These are phyloP conservation scores for Pediacus dermestoides DNA, from an alignment of 2,888 invertebrate species.

Conservation along the genomic window DNA sequence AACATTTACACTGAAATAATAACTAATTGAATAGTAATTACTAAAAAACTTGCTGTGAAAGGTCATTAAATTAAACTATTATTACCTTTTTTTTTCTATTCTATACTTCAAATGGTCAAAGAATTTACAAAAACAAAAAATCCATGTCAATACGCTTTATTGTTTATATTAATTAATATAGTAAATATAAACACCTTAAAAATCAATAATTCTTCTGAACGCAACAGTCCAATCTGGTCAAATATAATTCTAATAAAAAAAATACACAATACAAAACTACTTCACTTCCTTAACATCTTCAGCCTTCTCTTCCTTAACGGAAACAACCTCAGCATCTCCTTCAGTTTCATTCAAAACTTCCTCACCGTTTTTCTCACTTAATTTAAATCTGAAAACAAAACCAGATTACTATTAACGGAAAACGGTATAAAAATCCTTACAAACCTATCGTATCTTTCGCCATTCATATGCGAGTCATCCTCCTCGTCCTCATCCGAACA, in stretches of 20 bases:
- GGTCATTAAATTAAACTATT: too few species aligned
- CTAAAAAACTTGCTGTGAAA: too few species aligned
- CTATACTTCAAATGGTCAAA: too few species aligned
- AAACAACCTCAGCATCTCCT: slow-evolving; percentile 19
- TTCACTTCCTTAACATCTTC: slow-evolving; percentile 9
- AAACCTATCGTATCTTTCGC: slow-evolving; percentile 49
- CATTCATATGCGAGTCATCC: slow-evolving; percentile 58
- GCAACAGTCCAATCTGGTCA: too few species aligned
- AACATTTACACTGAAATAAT: too few species aligned
- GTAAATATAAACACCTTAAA: too few species aligned
- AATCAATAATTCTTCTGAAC: too few species aligned
- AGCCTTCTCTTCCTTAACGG: slow-evolving; percentile 18
- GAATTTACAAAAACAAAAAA: too few species aligned
- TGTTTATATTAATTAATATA: too few species aligned
- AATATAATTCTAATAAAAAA: background rate
- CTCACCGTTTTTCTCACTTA: slow-evolving; percentile 44
- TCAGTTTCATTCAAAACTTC: slow-evolving; percentile 27
- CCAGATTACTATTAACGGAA: background rate
- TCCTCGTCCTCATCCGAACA: slow-evolving; percentile 69
- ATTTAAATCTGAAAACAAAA: slow-evolving; percentile 38
- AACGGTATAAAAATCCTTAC: slow-evolving; percentile 8
- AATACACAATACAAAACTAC: background rate
- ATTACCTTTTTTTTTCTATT: too few species aligned
- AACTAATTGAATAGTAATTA: too few species aligned
- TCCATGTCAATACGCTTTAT: too few species aligned